Base-by-base conservation (phyloP, 1,140 invertebrate genomes). In the Drosophila seguyi region DNA sequence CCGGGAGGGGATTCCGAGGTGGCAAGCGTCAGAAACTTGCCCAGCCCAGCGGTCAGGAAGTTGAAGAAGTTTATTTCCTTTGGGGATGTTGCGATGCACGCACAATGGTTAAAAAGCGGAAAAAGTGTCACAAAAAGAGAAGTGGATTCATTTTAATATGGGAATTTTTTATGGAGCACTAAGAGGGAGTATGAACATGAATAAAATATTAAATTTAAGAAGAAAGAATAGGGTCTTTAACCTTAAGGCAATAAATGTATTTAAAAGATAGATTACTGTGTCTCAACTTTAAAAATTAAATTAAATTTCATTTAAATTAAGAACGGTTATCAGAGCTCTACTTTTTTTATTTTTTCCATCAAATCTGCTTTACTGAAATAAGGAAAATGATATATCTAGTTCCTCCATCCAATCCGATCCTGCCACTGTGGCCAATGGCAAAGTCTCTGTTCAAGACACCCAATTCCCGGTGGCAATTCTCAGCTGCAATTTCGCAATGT, bases 401-500 rank as follows among this genome's bases (percentile, higher is more conserved):
- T 27, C 4, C 16, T 27, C 25, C 25, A n/a, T n/a, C 1, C 6
- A 2, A n/a, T 18, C 2, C 16, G 2, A 50, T 50, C 8, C 11
- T 18, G 10, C 47, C 47, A 50, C 25, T 29, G 47, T 48, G 6
- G 5, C 16, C 25, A 25, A 48, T 20, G 22, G 13, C 11, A n/a
- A 16, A 27, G 41, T 22, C 20, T 25, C 38, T 25, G 45, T 68
- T 52, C 16, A 42, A 52, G 62, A 66, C 45, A 68, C 63, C 29
- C 66, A 48, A 57, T 58, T 72, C 52, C 42, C 27, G n/a, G 1
- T 25, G 16, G 31, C 63, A 53, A 66, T 69, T 57, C 65, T 31
- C 38, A 20, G 48, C 31, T 71, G 68, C 68, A 72, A 42, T 72
- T 72, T 50, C 36, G 68, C 68, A 58, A 71, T 71, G 44, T 25